phyloP scores from a whole-genome alignment of 1,140 invertebrate genomes.

The Lasioglossum baleicum region DNA sequence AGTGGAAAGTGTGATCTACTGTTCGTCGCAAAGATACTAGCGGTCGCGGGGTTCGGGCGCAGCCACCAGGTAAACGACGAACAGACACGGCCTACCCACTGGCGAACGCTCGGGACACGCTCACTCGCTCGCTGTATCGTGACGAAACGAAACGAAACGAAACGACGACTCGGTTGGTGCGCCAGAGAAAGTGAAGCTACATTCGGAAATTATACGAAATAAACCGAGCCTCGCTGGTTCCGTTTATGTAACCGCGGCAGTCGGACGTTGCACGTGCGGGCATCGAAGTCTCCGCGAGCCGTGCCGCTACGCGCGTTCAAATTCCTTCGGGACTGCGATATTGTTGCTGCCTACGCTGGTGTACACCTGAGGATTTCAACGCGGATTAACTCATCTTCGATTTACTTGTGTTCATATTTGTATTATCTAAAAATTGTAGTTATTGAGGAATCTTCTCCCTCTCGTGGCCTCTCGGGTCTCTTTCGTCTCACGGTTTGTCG shows the following conservation, averaged over 20 bases:
- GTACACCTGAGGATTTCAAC: neutral
- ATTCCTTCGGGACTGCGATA: neutral
- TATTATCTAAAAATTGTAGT: neutral
- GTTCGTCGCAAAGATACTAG: no score
- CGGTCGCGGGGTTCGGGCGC: no score
- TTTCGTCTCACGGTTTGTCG: no score
- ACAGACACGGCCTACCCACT: slow-evolving; percentile 5
- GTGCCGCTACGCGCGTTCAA: slow-evolving; percentile 22
- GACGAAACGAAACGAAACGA: neutral
- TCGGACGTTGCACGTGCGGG: slow-evolving; percentile 52
- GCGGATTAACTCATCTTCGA: no score
- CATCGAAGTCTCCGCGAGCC: slow-evolving; percentile 52
- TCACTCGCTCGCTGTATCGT: slow-evolving; percentile 7
- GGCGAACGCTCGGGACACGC: slow-evolving; percentile 9
- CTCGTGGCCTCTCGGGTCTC: no score
- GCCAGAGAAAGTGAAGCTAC: slow-evolving; percentile 49
- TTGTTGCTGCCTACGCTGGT: no score
- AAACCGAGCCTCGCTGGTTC: neutral
- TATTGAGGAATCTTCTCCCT: neutral
- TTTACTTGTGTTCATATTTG: no score
- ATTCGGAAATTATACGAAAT: slow-evolving; percentile 31
- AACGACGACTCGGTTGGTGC: neutral
- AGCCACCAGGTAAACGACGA: neutral
- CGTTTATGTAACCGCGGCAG: slow-evolving; percentile 43
- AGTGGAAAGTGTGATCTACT: no score